Conservation (phyloP, 2,113 vertebrate species). For the Lophura nycthemera region DNA sequence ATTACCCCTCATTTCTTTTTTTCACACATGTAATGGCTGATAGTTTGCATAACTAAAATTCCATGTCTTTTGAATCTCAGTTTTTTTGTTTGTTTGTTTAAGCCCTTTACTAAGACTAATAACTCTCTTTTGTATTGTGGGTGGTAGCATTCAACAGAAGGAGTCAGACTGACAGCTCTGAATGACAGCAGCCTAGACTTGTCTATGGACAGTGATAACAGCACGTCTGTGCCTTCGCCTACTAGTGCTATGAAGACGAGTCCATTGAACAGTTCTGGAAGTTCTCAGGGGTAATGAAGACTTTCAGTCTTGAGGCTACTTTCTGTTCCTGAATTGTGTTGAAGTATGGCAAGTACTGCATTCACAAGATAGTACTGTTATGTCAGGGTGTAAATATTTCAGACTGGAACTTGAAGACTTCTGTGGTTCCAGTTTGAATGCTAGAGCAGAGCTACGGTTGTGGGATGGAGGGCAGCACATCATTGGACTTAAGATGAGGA, state of each 20-base stretch:
- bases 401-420: neutral
- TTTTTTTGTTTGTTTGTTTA: constrained; percentile 3
- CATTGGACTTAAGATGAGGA: neutral
- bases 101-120: neutral
- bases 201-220: constrained; percentile 92
- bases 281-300: constrained; percentile 84
- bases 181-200: constrained; percentile 89
- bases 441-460: neutral
- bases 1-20: neutral
- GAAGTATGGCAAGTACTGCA: neutral
- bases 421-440: neutral
- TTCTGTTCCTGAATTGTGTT: neutral
- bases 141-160: constrained; percentile 87
- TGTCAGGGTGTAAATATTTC: neutral
- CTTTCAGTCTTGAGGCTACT: neutral
- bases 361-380: accelerated
- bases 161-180: constrained; percentile 79
- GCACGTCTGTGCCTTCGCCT: constrained; percentile 92
- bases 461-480: neutral
- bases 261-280: constrained; percentile 83
- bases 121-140: constrained; percentile 5
- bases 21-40: neutral
- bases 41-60: neutral
- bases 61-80: neutral
- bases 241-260: constrained; percentile 83